Percentiles rank a stretch among this genome's conserved stretches.
phyloP scores from a whole-genome alignment of 2,888 invertebrate species.

The Theristus sp. region DNA sequence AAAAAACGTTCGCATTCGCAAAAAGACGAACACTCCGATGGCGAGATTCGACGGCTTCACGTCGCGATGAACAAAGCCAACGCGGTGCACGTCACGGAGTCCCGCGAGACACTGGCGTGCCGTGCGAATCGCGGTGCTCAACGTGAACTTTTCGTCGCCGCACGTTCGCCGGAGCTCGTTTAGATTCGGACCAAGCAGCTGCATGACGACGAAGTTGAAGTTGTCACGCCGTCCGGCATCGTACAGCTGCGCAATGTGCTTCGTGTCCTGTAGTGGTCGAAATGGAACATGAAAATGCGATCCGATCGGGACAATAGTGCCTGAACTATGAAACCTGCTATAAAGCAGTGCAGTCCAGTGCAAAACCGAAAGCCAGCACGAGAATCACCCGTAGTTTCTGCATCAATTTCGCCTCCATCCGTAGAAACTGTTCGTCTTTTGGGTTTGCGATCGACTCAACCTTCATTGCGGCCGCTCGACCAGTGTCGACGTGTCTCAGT shows the following conservation, averaged over 20 bases:
- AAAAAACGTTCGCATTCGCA: no score
- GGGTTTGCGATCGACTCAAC: not conserved
- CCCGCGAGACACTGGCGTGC: constrained; percentile 87
- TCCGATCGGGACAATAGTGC: no score
- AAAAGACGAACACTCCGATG: not conserved
- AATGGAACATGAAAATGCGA: no score
- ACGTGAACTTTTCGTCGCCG: constrained; percentile 62
- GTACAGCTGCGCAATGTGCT: not conserved
- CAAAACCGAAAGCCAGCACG: no score
- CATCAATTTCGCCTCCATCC: not conserved
- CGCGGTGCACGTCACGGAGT: constrained; percentile 91
- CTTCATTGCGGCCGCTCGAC: not conserved
- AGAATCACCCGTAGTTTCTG: no score
- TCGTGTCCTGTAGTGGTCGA: no score
- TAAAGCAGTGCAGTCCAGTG: no score
- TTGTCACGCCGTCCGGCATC: not conserved
- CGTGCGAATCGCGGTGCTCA: constrained; percentile 80
- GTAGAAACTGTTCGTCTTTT: not conserved
- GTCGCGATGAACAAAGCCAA: constrained; percentile 94
- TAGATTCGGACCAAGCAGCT: constrained; percentile 85
- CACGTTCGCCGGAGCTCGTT: constrained; percentile 73
- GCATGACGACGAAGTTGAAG: constrained; percentile 94
- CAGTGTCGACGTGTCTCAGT: not conserved
- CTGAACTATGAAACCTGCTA: no score
- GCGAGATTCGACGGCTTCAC: constrained; percentile 53